Conservation (phyloP, 2,888 invertebrate species). For the Eudemis profundana region DNA sequence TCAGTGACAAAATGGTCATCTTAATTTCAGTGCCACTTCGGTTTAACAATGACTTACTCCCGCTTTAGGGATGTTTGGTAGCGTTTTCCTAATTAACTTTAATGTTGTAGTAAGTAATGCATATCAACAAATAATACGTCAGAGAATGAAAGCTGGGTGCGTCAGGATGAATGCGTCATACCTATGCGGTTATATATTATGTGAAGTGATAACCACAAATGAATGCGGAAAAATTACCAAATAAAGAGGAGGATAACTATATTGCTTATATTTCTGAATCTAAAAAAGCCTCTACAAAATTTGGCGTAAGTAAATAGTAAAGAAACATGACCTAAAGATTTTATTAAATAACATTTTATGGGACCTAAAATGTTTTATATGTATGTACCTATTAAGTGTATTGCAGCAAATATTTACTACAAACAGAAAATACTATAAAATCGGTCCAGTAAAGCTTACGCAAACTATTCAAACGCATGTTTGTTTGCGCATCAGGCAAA, state of each 20-base stretch:
- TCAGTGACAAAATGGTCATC: neutral
- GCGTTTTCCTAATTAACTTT: neutral
- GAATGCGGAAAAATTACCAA: no score
- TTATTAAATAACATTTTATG: no score
- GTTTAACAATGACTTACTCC: neutral
- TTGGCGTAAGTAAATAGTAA: no score
- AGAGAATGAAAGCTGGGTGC: conserved; percentile 1
- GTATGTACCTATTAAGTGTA: no score
- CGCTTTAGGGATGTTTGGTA: neutral
- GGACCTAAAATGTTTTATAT: no score
- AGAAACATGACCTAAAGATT: no score
- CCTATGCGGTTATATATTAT: conserved; percentile 1
- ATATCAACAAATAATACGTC: neutral
- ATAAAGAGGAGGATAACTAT: no score
- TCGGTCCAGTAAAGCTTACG: neutral
- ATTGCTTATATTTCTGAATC: no score
- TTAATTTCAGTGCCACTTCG: neutral
- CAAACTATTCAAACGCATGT: conserved; percentile 57
- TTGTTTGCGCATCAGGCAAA: conserved; percentile 61
- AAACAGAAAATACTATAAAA: conserved; percentile 10
- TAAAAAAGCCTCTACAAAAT: no score
- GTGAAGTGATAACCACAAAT: neutral
- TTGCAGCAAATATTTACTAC: neutral
- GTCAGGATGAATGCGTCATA: conserved; percentile 8
- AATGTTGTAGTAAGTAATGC: neutral